A percentile compares a stretch with the other conserved stretches of the same genome.
Evolutionary conservation across 2,113 vertebrate genomes (phyloP).

Genomic region (Oncorhynchus keta): DNA sequence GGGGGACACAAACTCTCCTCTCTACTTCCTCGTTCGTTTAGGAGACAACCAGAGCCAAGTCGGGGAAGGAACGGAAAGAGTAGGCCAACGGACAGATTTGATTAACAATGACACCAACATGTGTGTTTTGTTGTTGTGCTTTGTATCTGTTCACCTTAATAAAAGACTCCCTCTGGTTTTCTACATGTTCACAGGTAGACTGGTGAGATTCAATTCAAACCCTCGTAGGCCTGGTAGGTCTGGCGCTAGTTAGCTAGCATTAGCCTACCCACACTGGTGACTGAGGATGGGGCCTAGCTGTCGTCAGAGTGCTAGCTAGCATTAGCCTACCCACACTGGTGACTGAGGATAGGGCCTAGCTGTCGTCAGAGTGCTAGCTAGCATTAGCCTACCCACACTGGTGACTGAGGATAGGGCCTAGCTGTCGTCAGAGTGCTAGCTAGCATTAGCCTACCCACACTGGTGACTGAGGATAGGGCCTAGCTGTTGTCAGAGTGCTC

Average conservation of each 20-base stretch:
- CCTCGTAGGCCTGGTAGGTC: too few relatives aligned
- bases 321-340: slow-evolving; percentile 28
- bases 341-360: too few relatives aligned
- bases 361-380: slow-evolving; percentile 23
- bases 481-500: background rate
- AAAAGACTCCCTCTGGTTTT: background rate
- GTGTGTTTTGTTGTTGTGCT: background rate
- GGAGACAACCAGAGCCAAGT: background rate
- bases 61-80: too few relatives aligned
- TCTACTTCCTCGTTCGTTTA: slow-evolving; percentile 27
- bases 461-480: too few relatives aligned
- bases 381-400: slow-evolving; percentile 35
- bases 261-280: background rate
- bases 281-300: too few relatives aligned
- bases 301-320: slow-evolving; percentile 30
- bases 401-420: too few relatives aligned
- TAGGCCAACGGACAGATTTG: too few relatives aligned
- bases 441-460: background rate
- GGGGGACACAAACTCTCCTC: slow-evolving; percentile 28
- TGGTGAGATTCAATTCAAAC: background rate
- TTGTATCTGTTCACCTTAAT: background rate
- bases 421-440: background rate
- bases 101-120: background rate
- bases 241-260: too few relatives aligned
- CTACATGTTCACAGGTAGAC: background rate